Evolutionary conservation across 2,113 vertebrate genomes (phyloP).

Genomic region (Alligator sinensis): DNA sequence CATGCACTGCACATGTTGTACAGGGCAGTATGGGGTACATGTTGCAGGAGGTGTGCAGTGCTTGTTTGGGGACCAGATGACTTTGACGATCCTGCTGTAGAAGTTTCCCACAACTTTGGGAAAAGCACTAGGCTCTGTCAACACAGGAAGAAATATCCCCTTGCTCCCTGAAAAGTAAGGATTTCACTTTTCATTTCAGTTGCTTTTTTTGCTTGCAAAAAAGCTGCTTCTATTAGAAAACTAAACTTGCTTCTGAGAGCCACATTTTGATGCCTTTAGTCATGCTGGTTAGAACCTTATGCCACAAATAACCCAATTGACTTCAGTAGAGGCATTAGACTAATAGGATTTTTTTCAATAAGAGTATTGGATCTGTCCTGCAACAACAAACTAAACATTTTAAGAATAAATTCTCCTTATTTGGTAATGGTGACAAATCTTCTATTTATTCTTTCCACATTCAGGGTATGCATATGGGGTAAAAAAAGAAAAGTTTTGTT

Average conservation of each 20-base stretch:
- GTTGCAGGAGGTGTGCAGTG: too few species aligned
- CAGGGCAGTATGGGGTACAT: too few species aligned
- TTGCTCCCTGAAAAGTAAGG: too few species aligned
- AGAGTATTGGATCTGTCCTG: neutral
- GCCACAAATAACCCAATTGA: neutral
- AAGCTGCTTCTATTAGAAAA: neutral
- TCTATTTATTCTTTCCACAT: neutral
- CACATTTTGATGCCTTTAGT: neutral
- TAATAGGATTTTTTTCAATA: neutral
- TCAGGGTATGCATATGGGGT: neutral
- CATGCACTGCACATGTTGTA: too few species aligned
- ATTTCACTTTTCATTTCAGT: too few species aligned
- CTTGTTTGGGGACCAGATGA: too few species aligned
- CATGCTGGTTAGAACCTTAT: neutral
- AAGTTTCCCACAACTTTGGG: too few species aligned
- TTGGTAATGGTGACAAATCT: neutral
- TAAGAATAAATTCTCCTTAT: neutral
- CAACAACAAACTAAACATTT: slow-evolving; percentile 17
- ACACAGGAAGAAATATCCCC: too few species aligned
- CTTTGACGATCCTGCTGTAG: too few species aligned
- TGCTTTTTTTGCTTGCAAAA: neutral
- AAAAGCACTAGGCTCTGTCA: too few species aligned
- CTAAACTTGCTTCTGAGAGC: neutral
- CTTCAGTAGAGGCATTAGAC: neutral
- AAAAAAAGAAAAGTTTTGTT: neutral